phyloP scores from a whole-genome alignment of 2,888 invertebrate species.

The Escarpia spicata region DNA sequence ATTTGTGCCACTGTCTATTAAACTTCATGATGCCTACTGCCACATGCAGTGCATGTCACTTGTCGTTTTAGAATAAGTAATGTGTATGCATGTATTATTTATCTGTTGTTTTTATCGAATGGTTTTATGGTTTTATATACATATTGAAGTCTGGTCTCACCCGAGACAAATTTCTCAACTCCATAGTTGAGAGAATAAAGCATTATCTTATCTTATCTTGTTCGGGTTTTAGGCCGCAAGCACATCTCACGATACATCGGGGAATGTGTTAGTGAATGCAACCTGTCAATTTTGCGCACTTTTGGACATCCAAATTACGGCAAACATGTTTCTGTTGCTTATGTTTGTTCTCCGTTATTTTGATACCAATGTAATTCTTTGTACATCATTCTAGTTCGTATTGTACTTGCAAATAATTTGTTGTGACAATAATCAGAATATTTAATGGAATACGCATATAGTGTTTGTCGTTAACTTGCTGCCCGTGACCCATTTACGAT shows the following conservation, averaged over 20 bases:
- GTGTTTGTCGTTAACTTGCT: not conserved
- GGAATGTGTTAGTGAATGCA: not conserved
- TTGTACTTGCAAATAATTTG: not conserved
- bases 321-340: not conserved
- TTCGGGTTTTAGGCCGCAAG: not conserved
- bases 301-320: not conserved
- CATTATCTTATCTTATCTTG: too few relatives aligned
- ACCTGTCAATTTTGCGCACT: not conserved
- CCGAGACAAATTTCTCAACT: too few relatives aligned
- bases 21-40: too few relatives aligned
- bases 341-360: not conserved
- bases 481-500: constrained; percentile 9
- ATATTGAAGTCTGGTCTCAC: too few relatives aligned
- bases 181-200: too few relatives aligned
- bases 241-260: not conserved
- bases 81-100: too few relatives aligned
- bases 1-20: too few relatives aligned
- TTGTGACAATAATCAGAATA: not conserved
- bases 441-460: not conserved
- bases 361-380: not conserved
- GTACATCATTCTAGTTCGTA: not conserved
- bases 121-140: too few relatives aligned
- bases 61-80: too few relatives aligned
- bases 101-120: too few relatives aligned
- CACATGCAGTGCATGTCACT: too few relatives aligned